Conservation (phyloP, 2,113 vertebrate genomes). For the Channa maculata region DNA sequence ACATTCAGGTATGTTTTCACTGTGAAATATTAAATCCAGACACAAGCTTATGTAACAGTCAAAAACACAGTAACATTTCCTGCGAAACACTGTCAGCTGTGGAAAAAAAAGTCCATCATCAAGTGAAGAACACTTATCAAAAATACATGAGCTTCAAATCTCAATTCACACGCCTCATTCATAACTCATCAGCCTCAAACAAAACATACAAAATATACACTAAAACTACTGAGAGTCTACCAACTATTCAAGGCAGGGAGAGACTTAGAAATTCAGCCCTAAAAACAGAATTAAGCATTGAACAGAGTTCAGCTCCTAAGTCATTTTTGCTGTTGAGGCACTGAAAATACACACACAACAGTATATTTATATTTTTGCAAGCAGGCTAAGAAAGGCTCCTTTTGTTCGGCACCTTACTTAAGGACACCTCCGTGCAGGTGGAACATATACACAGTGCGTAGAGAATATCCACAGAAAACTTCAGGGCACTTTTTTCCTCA, state of each 20-base stretch:
- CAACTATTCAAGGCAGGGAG: constrained; percentile 6
- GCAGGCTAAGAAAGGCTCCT: constrained; percentile 10
- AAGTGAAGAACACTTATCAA: constrained; percentile 31
- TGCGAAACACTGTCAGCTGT: constrained; percentile 6
- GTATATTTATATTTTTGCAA: constrained; percentile 40
- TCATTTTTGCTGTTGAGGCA: not conserved
- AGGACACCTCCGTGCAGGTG: constrained; percentile 19
- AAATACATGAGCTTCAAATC: constrained; percentile 49
- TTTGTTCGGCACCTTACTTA: constrained; percentile 31
- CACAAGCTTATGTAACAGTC: constrained; percentile 1
- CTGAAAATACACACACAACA: constrained; percentile 1
- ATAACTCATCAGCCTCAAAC: constrained; percentile 44
- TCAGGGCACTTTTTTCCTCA: too few species aligned
- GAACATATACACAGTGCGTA: too few species aligned
- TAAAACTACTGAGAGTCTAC: constrained; percentile 26
- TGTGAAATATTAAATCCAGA: constrained; percentile 29
- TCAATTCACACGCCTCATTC: constrained; percentile 44
- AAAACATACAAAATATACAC: constrained; percentile 5
- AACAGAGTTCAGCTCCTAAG: constrained; percentile 5
- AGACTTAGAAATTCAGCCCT: constrained; percentile 4
- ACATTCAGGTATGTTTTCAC: not conserved
- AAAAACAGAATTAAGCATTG: constrained; percentile 3
- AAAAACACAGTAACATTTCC: not conserved
- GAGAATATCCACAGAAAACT: too few species aligned
- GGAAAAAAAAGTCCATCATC: not conserved